Percentiles rank a stretch among this genome's conserved stretches.
These are phyloP conservation scores for Acropora tenuis DNA, from an alignment of 64 coral and sea anemone genomes.

Conservation along the genomic window DNA sequence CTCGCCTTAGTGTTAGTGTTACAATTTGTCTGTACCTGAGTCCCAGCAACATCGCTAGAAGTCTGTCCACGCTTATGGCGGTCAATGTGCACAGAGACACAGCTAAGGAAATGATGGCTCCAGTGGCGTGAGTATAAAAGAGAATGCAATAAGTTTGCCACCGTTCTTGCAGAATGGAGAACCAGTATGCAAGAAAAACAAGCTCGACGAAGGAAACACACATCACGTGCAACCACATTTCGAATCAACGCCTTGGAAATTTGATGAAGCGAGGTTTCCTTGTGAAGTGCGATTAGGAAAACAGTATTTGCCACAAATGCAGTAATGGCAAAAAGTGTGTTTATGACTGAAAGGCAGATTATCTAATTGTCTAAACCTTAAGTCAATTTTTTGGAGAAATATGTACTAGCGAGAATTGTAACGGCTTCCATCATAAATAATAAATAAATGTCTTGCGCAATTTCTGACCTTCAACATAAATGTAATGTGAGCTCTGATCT, in stretches of 20 bases:
- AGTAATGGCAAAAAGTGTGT: background rate
- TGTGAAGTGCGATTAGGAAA: background rate
- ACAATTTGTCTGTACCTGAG: background rate
- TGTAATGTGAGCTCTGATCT: too few species aligned
- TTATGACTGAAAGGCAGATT: background rate
- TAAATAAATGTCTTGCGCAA: too few species aligned
- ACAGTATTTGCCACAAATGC: background rate
- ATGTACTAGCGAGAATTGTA: too few species aligned
- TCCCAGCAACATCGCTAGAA: too few species aligned
- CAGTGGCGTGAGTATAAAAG: background rate
- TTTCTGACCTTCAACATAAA: too few species aligned
- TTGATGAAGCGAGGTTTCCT: background rate
- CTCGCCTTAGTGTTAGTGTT: background rate
- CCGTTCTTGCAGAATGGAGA: background rate
- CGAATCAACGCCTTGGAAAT: background rate
- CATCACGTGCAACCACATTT: too few species aligned
- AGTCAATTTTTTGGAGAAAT: too few species aligned
- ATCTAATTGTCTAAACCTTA: background rate
- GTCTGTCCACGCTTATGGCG: too few species aligned
- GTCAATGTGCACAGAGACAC: background rate
- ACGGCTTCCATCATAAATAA: too few species aligned
- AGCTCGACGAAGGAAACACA: too few species aligned
- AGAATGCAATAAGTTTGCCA: background rate
- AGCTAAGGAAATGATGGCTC: background rate
- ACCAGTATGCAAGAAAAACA: background rate